A percentile compares a stretch with the other conserved stretches of the same genome.
Evolutionary conservation across 2,797 vertebrate species (phyloP).

Genomic region (Orientallactaga sibirica): DNA sequence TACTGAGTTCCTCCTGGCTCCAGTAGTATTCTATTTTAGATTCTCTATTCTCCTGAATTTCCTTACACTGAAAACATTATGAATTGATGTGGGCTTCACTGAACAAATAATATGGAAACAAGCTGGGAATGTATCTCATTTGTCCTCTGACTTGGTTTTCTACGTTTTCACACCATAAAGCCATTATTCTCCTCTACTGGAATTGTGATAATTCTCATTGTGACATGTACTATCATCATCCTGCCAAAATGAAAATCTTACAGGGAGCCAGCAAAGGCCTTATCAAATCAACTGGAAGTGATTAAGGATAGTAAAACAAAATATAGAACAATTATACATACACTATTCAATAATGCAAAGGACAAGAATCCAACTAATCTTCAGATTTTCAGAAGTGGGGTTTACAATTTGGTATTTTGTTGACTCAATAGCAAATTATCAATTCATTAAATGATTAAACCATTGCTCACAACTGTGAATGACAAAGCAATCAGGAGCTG

Average conservation of each 20-base stretch:
- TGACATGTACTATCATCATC: slow-evolving; percentile 68
- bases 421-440: slow-evolving; percentile 77
- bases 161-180: slow-evolving; percentile 69
- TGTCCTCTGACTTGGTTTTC: slow-evolving; percentile 71
- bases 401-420: slow-evolving; percentile 73
- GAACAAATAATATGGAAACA: slow-evolving; percentile 76
- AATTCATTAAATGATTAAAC: slow-evolving; percentile 80
- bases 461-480: slow-evolving; percentile 77
- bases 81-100: slow-evolving; percentile 41
- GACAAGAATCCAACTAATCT: slow-evolving; percentile 62
- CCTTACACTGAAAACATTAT: slow-evolving; percentile 60
- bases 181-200: slow-evolving; percentile 66
- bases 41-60: slow-evolving; percentile 46
- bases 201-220: slow-evolving; percentile 64
- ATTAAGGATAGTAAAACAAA: slow-evolving; percentile 73
- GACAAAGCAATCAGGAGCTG: slow-evolving; percentile 76
- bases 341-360: slow-evolving; percentile 70
- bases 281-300: slow-evolving; percentile 79
- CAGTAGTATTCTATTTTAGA: slow-evolving; percentile 42
- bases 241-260: slow-evolving; percentile 78
- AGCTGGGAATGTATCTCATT: slow-evolving; percentile 66
- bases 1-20: slow-evolving; percentile 49
- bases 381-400: slow-evolving; percentile 72
- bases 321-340: slow-evolving; percentile 73
- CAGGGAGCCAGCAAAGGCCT: slow-evolving; percentile 59